phyloP scores from a whole-genome alignment of 2,113 vertebrate species.

The Tetrax tetrax region DNA sequence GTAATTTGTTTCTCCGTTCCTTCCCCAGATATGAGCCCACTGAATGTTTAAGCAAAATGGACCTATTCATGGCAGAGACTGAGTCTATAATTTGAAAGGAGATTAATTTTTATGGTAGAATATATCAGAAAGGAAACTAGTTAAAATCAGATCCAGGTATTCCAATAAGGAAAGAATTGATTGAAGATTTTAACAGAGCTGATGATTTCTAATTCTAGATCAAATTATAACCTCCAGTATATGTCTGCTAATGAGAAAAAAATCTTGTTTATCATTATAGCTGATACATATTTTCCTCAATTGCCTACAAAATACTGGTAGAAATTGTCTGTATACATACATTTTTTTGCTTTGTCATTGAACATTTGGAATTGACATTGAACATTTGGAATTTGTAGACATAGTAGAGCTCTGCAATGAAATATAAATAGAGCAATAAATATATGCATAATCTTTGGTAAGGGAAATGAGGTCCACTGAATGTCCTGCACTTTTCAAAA shows the following conservation, averaged over 20 bases:
- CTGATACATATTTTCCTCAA: background rate
- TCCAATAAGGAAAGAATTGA: background rate
- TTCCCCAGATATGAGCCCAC: background rate
- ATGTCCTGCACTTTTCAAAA: background rate
- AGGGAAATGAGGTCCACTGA: background rate
- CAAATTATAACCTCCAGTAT: background rate
- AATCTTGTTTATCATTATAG: background rate
- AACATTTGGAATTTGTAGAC: background rate
- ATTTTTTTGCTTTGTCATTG: background rate
- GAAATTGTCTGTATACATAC: background rate
- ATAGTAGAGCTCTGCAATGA: background rate
- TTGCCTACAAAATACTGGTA: background rate
- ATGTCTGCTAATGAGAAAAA: background rate
- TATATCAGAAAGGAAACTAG: conserved; percentile 34
- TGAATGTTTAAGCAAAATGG: background rate
- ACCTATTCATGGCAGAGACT: background rate
- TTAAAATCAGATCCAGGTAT: conserved; percentile 3
- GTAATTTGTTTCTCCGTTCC: background rate
- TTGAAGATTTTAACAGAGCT: conserved; percentile 9
- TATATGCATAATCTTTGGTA: background rate
- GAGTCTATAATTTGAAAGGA: conserved; percentile 1
- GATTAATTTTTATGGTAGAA: background rate
- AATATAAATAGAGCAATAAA: background rate
- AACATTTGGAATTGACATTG: background rate
- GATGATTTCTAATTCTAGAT: background rate